phyloP scores from a whole-genome alignment of 2,113 vertebrate species.

The Ellobius talpinus region DNA sequence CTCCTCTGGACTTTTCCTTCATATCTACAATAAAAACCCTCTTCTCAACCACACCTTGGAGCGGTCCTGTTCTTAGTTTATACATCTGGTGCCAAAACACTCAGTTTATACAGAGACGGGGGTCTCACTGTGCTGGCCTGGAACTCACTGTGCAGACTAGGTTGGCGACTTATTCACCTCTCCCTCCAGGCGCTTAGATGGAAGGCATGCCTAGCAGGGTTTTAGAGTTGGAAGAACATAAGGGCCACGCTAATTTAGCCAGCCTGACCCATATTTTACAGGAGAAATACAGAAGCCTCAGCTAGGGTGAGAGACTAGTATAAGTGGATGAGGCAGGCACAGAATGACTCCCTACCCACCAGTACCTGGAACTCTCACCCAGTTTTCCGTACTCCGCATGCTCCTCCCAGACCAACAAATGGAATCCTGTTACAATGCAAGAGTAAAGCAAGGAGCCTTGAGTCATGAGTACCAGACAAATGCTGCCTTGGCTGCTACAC shows the following conservation, averaged over 20 bases:
- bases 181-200: too few relatives aligned
- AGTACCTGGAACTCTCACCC: background rate
- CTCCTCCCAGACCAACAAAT: background rate
- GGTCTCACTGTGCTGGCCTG: background rate
- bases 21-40: background rate
- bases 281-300: background rate
- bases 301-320: background rate
- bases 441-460: background rate
- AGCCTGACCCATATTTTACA: background rate
- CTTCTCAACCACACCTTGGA: background rate
- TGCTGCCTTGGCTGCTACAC: background rate
- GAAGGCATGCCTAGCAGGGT: background rate
- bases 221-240: background rate
- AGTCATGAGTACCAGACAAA: background rate
- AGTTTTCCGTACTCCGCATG: background rate
- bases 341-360: background rate
- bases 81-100: background rate
- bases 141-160: background rate
- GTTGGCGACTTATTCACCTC: background rate
- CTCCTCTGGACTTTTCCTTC: background rate
- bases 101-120: background rate
- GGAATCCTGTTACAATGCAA: background rate
- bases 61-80: background rate
- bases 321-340: background rate
- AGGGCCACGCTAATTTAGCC: background rate